Base-by-base conservation (phyloP, 2,888 invertebrate species). In the Labia minor region DNA sequence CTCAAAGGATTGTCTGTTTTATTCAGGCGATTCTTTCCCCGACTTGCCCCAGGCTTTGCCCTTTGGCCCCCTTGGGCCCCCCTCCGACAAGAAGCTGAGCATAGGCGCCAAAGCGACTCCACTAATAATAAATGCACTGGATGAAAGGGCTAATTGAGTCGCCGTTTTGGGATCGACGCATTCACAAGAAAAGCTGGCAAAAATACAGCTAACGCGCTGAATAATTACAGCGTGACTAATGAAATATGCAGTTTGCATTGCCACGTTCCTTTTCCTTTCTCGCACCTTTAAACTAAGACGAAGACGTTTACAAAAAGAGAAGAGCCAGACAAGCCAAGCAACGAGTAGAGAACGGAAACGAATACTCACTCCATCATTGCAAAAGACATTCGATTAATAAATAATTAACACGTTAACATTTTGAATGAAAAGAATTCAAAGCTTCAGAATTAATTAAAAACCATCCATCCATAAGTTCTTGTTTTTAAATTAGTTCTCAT, bases 81-180 rank as follows among this genome's bases (percentile, higher is more conserved):
- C 49, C n/a, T 3, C 2, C 14, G 49, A 49, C 3, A 14, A 49
- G 14, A 14, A 4, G 2, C 2, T 14, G 3, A 4, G 49, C n/a
- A 10, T n/a, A 49, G 49, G 49, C 49, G 49, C 49, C 49, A 49
- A 49, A 49, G 49, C 49, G 49, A 49, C 49, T 49, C 49, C 49
- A 49, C 49, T 49, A 49, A 49, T 49, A 49, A 49, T 49, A 49
- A 49, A 49, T 49, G 49, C 8, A 4, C n/a, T n/a, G 68, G 69
- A 69, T 70, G 70, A 70, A 69, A 66, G 65, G 65, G 70, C 70
- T 70, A 70, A 70, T 70, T 70, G 70, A 70, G 70, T 69, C 67
- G 69, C 66, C 70, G 69, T 68, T 68, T 70, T 69, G 70, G 69
- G 70, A 70, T 67, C 66, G 67, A 68, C 67, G 67, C 69, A 70